Base-by-base conservation (phyloP, 2,113 vertebrate genomes). In the Turnix velox region DNA sequence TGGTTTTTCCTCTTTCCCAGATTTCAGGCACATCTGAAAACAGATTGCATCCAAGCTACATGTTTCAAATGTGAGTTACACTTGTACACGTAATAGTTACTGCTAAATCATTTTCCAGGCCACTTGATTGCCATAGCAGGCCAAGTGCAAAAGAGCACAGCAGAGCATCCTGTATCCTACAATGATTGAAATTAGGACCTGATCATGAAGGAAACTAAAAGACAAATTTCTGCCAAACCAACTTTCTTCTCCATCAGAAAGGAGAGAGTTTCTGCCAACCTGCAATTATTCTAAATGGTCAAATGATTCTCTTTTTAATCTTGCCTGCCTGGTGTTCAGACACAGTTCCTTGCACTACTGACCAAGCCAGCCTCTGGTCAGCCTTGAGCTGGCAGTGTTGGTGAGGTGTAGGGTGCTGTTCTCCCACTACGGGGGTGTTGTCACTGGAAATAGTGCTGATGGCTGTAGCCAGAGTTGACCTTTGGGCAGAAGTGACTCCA, bases 341-440 rank as follows among this genome's bases (percentile, higher is more conserved):
- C 40, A 46, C 18, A 33, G n/a, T 58, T 92, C 31, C 25, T 69
- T 2, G 1, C 1, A 2, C 28, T 48, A 10, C 19, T 1, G 2
- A 25, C 55, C 3, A 4, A 63, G 65, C 66, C 65, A 71, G 37
- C n/a, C 9, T 73, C 37, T 42, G 2, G 0, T 22, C 2, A 1
- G 7, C 20, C 27, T 88, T 0, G 0, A 54, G 45, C 49, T 0
- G 2, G 58, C 42, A 42, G 57, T 1, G 1, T 74, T 45, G 73
- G 48, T 71, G 63, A 4, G 18, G 73, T 9, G 7, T 5, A 4
- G 57, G 17, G 35, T 2, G 1, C 65, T 28, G 19, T 18, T 2
- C 45, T 82, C 42, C 35, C 24, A 7, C 6, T 1, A 1, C 18
- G 31, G 3, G 28, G 46, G 7, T 45, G 14, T 2, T 39, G 61